Base-by-base conservation (phyloP, 2,888 invertebrate species). In the Scaptomyza flava region DNA sequence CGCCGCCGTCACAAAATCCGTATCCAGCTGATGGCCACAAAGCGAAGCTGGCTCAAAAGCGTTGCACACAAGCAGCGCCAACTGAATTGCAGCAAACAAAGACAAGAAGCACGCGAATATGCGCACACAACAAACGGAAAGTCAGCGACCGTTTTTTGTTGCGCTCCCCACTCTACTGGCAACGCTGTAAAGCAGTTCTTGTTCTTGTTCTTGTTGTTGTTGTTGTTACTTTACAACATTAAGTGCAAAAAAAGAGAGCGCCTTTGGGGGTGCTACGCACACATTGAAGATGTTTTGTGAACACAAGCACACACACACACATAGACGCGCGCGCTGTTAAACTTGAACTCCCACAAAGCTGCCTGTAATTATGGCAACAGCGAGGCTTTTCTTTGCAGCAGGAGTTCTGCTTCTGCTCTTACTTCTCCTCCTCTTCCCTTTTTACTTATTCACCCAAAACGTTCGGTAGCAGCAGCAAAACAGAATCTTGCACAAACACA, bases 1-100 rank as follows among this genome's bases (percentile, higher is more conserved):
- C 86, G 86, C 85, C 88, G 81, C 81, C 84, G 88, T 90, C 90
- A 87, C 89, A 89, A 83, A 87, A 89, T 74, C 72, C 85, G 72
- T 85, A 89, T 65, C 83, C 85, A 77, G 87, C 75, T 78, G 89
- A 83, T 77, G 87, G 72, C 90, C 90, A 89, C 89, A 88, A 89
- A 78, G 84, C 83, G 89, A 63, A 64, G 63, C 63, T 63, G 63
- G 79, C 81, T 20, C 68, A 67, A 61, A 52, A 66, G 75, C 77
- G 71, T 68, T 76, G 67, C 73, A 62, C 60, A 46, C 61, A 47
- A 47, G 59, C 68, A 68, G 73, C 71, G 73, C 67, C 80, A 68
- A 59, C 58, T 41, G 68, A 72, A 68, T 33, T 63, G 60, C 62
- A 68, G 47, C 68, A 70, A 77, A 81, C 81, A 81, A 84, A 80